Base-by-base conservation (phyloP, 2,888 invertebrate species). In the Polymixis flavicincta region DNA sequence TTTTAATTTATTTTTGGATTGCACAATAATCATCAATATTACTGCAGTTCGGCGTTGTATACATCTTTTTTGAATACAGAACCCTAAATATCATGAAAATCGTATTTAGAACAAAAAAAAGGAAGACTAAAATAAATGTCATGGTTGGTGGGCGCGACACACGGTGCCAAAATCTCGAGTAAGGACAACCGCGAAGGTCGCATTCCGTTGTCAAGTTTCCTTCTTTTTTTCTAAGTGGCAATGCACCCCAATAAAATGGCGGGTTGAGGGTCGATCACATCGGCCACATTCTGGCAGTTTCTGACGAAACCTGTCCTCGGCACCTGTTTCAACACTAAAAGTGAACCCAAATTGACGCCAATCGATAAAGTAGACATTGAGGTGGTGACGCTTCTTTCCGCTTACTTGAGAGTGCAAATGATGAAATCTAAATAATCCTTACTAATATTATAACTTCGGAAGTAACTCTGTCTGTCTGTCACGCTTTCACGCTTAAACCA, bases 151-250 rank as follows among this genome's bases (percentile, higher is more conserved):
- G 90, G 91, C 90, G 91, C 87, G 85, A 89, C 87, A 85, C 86
- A 83, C 87, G 89, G 89, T 90, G 90, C 92, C 91, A 91, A 93
- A 93, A 94, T 92, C 89, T 92, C 93, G 93, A 93, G 93, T 94
- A 92, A 94, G 94, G 94, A 92, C 93, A 89, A 63, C 63, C 52
- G 82, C 85, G 92, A 94, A 95, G 95, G 94, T 94, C 93, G 90
- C 91, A 94, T 94, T 94, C 94, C 92, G 74, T 78, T 85, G 75
- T 66, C 71, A 78, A 85, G 83, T 85, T 89, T 85, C 84, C 88
- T 78, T 71, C 86, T 85, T 91, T 90, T 92, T 91, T 89, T 81
- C 86, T 74, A 89, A 79, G 86, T 90, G 87, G 84, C 92, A 85
- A 88, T 91, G 91, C 91, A 90, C 90, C 86, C 90, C 74, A 84